Evolutionary conservation across 2,797 vertebrate genomes (phyloP).

Genomic region (Harpagifer antarcticus): DNA sequence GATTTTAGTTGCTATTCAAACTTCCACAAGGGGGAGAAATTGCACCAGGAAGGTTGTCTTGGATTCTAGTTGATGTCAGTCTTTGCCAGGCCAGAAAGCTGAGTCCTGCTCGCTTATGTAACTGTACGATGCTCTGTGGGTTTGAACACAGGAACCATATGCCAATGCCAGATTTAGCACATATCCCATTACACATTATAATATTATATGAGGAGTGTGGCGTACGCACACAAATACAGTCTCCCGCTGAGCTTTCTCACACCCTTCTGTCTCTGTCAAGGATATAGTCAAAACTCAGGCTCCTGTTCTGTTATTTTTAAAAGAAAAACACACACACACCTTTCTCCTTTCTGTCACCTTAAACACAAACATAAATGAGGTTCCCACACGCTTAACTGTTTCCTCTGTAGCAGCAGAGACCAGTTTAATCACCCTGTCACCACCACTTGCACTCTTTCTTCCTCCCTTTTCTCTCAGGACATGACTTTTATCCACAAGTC

Average conservation of each 20-base stretch:
- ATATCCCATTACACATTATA: constrained; percentile 41
- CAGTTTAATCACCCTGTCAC: constrained; percentile 54
- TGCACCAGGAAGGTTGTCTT: neutral
- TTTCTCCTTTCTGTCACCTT: constrained; percentile 32
- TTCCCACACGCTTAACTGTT: constrained; percentile 41
- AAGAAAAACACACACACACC: constrained; percentile 13
- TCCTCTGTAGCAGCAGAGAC: constrained; percentile 37
- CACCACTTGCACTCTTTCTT: constrained; percentile 38
- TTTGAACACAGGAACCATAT: constrained; percentile 42
- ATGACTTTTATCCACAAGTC: constrained; percentile 34
- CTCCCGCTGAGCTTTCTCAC: neutral
- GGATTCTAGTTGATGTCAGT: neutral
- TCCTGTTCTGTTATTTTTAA: constrained; percentile 1
- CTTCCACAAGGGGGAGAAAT: constrained; percentile 63
- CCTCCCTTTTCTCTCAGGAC: constrained; percentile 47
- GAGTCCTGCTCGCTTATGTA: constrained; percentile 44
- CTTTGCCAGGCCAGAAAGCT: neutral
- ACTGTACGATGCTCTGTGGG: constrained; percentile 49
- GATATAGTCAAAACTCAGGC: neutral
- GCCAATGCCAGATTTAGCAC: constrained; percentile 49
- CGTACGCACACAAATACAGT: constrained; percentile 10
- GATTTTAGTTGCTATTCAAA: neutral
- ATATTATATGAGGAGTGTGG: constrained; percentile 32
- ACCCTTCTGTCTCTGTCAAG: constrained; percentile 10
- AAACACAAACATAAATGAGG: constrained; percentile 9